Base-by-base conservation (phyloP, 2,113 vertebrate genomes). In the Callorhinus ursinus region DNA sequence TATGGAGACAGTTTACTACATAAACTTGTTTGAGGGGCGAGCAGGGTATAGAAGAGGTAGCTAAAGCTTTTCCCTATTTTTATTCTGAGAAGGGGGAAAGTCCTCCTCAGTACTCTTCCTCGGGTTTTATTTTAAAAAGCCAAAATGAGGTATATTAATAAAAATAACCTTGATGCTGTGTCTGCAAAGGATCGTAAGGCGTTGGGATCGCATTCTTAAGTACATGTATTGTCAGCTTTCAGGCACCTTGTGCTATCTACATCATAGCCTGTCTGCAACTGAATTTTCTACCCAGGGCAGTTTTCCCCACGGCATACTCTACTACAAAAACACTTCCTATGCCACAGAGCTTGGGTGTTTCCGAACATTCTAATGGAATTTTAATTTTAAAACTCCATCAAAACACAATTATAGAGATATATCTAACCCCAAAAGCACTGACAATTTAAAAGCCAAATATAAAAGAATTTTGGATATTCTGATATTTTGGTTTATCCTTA, bases 381-480 rank as follows among this genome's bases (percentile, higher is more conserved):
- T 97, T 96, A 96, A 97, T 93, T 95, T 97, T 92, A 94, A 98
- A 96, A 88, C 61, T 90, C 49, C n/a, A 6, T 79, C 83, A 84
- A 86, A 92, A 77, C 24, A 63, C 90, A 49, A 67, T 95, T 93
- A 49, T 61, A 36, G 85, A 94, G 42, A 42, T 88, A 36, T 5
- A 63, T 26, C 76, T 94, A 31, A 69, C 49, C 49, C 49, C 31
- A 9, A 63, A 76, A 96, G 36, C 28, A 65, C 12, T 57, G 7
- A 90, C n/a, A 59, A 79, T 88, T 96, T 90, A 89, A 95, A 91
- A 97, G 72, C 28, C 72, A 95, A 76, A 55, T 49, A 31, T 61
- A 89, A 63, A 42, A n/a, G 42, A 88, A 12, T 77, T 96, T 95
- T 81, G n/a, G 49, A 49, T 96, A 42, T 95, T 96, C 39, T 89